A percentile compares a stretch with the other conserved stretches of the same genome.
Conservation (phyloP, 2,797 vertebrate species). For the Pseudotriccus pelzelni region DNA sequence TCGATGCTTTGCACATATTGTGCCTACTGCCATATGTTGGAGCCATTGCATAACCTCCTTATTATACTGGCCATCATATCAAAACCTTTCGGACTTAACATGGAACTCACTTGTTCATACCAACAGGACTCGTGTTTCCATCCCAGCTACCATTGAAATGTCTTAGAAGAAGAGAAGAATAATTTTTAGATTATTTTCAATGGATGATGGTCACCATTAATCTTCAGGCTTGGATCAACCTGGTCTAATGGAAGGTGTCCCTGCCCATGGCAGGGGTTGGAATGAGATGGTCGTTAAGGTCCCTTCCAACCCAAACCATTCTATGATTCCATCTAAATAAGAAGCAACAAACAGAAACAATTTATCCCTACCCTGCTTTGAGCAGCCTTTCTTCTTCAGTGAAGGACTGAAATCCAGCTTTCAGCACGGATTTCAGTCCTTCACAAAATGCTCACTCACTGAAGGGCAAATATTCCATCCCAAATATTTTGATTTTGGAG, state of each 20-base stretch:
- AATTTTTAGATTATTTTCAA: not conserved
- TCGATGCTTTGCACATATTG: not conserved
- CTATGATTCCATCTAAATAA: not conserved
- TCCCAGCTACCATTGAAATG: not conserved
- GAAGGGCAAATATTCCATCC: not conserved
- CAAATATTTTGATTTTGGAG: not conserved
- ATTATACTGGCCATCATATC: accelerated
- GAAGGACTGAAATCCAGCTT: no score
- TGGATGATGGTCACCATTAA: not conserved
- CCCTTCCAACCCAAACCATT: not conserved
- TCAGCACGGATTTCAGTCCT: not conserved
- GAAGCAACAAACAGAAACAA: not conserved
- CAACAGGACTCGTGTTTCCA: not conserved
- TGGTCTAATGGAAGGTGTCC: not conserved
- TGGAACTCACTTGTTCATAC: accelerated
- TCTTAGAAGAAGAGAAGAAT: not conserved
- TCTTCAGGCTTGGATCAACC: not conserved
- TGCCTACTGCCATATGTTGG: accelerated
- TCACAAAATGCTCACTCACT: not conserved
- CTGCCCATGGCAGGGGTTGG: not conserved
- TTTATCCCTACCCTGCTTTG: not conserved
- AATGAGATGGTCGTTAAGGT: not conserved
- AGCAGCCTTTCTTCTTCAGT: not conserved
- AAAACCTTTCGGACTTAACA: not conserved
- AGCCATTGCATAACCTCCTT: not conserved